These are phyloP conservation scores for Heliconius hewitsoni DNA, from an alignment of 1,140 invertebrate genomes.

Conservation along the genomic window DNA sequence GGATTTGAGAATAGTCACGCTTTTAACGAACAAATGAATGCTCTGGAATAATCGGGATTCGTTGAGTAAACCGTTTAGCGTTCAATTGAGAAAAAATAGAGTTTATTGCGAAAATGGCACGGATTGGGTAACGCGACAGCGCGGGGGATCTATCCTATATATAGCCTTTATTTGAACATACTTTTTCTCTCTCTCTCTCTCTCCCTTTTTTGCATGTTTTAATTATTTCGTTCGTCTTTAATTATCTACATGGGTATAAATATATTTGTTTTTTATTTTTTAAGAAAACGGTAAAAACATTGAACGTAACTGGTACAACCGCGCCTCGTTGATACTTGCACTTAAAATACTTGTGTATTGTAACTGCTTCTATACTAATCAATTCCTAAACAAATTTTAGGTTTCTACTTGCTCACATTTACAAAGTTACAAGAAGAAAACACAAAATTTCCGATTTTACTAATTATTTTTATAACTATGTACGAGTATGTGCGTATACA, in stretches of 20 bases:
- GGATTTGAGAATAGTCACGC: conserved; percentile 69
- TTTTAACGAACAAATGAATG: conserved; percentile 77
- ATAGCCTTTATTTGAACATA: neutral
- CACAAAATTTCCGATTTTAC: no score
- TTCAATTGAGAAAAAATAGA: conserved; percentile 51
- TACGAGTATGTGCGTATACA: neutral
- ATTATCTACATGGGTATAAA: no score
- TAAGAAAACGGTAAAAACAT: no score
- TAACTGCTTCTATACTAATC: no score
- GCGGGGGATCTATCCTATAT: neutral
- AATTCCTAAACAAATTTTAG: no score
- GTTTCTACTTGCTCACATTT: no score
- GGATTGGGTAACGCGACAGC: conserved; percentile 29
- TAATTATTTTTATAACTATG: neutral
- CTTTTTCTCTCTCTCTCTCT: neutral
- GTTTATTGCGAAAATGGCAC: conserved; percentile 41
- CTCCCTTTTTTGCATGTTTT: neutral
- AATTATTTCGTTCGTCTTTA: no score
- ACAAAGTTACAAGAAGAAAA: no score
- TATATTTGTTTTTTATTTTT: no score
- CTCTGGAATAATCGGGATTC: conserved; percentile 69
- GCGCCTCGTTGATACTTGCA: no score
- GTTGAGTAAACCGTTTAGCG: conserved; percentile 68
- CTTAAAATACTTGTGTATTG: no score
- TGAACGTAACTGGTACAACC: no score